Evolutionary conservation across 2,113 vertebrate species (phyloP), one percentile per base, ranked within the genome.

Genomic region (Thamnophis sirtalis): DNA sequence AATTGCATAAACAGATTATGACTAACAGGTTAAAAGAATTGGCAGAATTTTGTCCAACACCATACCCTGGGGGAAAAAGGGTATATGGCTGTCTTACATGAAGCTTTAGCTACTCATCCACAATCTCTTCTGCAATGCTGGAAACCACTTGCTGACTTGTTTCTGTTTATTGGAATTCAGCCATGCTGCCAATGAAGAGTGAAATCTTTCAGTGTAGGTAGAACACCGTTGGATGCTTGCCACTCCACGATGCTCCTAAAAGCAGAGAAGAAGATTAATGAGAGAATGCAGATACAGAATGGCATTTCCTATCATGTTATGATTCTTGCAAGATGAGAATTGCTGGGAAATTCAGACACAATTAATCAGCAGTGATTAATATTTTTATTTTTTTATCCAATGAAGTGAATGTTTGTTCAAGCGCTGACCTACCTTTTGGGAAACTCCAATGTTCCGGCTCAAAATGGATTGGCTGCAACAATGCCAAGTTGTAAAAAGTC

Each of bases 1-100:
- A 68, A 91, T 92, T 91, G 68, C 94, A 90, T 55, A 94, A 91
- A 54, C 50, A 94, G 94, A 22, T 3, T 4, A 22, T 50, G 26
- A 33, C 48, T 68, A 38, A 13, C 9, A 17, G n/a, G 17, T 15
- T 24, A 19, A 63, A 84, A 51, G 4, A 2, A 9, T 7, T 54
- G 24, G 6, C 58, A 73, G 58, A 88, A 54, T 5, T n/a, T 84
- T 49, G 50, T 80, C 50, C 63, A 49, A 2, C 19, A 49, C 19
- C 9, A 80, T 51, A 5, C 28, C 48, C 13, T 88, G 5, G 38
- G 1, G 11, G 28, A n/a, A 53, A 21, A n/a, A 60, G 13, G 15
- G 13, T 17, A 13, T 10, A 56, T 9, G 21, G 28, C 26, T 89
- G 33, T 60, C 21, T 2, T 58, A 15, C 3, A 33, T 33, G 9